Base-by-base conservation (phyloP, 2,797 vertebrate genomes). In the Babyrousa celebensis region DNA sequence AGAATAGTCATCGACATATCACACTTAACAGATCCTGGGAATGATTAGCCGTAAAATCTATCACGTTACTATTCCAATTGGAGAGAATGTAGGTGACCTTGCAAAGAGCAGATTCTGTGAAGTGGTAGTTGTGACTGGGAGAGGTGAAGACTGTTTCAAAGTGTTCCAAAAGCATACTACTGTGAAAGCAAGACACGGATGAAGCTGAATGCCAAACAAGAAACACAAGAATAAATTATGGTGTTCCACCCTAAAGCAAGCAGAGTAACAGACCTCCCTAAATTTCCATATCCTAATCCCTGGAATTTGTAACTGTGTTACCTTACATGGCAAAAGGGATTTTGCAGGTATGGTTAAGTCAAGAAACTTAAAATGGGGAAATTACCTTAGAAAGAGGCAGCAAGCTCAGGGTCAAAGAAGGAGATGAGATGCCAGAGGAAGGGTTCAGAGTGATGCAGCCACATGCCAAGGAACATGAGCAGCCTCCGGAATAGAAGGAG, bases 91-190 rank as follows among this genome's bases (percentile, higher is more conserved):
- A n/a, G 54, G 78, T 79, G 75, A 94, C 79, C 43, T 40, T 82
- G 56, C 23, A 92, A 74, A 82, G 29, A 74, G 32, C 65, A 70
- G 79, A 32, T 97, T 80, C 82, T 78, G 36, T 71, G 91, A 85
- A 85, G 48, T 94, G 75, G 25, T 21, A 93, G 77, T 85, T 80
- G 36, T 52, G 14, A 14, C 32, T 85, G 32, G 40, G 48, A 97
- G 72, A 91, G 12, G 12, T 29, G 40, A 91, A 25, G n/a, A 21
- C 20, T 74, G 27, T 71, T 62, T 80, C 32, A 21, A 89, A 95
- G 58, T 29, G 1, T 84, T 71, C 65, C n/a, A 40, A 85, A 60
- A 91, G 36, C 36, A 79, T 48, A 72, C 6, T 60, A 27, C 12
- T 56, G 27, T 15, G 40, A 54, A 90, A 86, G 48, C n/a, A 89